These are phyloP conservation scores for Pseudochromis fuscus DNA, from an alignment of 2,797 vertebrate species.

Conservation along the genomic window DNA sequence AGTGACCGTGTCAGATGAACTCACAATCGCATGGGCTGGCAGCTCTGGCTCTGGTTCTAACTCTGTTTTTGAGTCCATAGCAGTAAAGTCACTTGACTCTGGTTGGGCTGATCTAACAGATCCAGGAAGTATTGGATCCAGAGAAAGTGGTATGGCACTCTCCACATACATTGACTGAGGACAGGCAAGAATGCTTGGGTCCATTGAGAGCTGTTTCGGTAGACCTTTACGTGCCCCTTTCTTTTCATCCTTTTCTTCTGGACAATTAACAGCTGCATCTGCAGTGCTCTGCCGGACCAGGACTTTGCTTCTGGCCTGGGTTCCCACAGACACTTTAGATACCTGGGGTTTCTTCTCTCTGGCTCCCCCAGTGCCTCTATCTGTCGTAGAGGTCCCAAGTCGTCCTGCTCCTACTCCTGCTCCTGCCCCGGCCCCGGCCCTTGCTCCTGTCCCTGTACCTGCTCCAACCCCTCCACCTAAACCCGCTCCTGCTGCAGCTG, in stretches of 20 bases:
- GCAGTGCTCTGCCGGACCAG: conserved; percentile 86
- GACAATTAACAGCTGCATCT: conserved; percentile 86
- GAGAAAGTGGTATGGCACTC: conserved; percentile 80
- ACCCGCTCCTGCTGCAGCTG: conserved; percentile 58
- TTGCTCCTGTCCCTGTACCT: conserved; percentile 34
- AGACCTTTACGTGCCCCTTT: conserved; percentile 68
- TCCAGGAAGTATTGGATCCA: conserved; percentile 79
- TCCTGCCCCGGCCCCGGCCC: neutral
- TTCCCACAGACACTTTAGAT: conserved; percentile 85
- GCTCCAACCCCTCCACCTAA: conserved; percentile 40
- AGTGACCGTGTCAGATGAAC: conserved; percentile 35
- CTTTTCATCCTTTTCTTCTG: conserved; percentile 79
- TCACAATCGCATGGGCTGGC: conserved; percentile 42
- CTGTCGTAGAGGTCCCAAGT: conserved; percentile 42
- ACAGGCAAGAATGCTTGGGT: conserved; percentile 80
- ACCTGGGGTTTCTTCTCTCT: conserved; percentile 76
- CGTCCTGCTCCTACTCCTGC: conserved; percentile 24
- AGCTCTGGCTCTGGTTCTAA: conserved; percentile 47
- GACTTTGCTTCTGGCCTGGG: conserved; percentile 84
- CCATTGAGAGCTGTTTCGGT: conserved; percentile 83
- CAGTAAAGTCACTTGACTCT: conserved; percentile 65
- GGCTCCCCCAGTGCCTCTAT: conserved; percentile 59
- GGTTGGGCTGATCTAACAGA: conserved; percentile 65
- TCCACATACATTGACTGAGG: conserved; percentile 83
- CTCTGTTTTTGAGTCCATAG: conserved; percentile 35